These are phyloP conservation scores for Cotesia vestalis DNA, from an alignment of 1,140 invertebrate species.

Conservation along the genomic window DNA sequence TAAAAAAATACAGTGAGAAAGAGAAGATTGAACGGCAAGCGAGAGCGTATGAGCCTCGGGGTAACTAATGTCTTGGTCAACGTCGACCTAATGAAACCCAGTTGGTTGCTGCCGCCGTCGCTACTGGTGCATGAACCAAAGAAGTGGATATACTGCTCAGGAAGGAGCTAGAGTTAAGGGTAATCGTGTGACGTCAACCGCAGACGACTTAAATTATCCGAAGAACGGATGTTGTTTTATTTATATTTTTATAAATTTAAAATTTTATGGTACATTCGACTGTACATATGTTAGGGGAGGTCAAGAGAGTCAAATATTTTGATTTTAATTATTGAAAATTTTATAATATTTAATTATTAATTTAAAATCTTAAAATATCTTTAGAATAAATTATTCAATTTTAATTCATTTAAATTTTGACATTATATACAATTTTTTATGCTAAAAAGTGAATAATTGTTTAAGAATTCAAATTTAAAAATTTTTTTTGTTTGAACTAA, in stretches of 20 bases:
- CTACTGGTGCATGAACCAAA: neutral
- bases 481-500: neutral
- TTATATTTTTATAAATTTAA: neutral
- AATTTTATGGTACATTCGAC: no score
- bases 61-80: constrained; percentile 30
- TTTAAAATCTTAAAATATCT: no score
- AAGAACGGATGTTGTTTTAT: constrained; percentile 30
- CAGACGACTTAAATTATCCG: constrained; percentile 35
- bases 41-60: constrained; percentile 11
- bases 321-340: no score
- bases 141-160: no score
- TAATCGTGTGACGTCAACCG: constrained; percentile 30
- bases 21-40: neutral
- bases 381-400: no score
- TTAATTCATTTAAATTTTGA: no score
- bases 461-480: no score
- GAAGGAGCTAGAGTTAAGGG: constrained; percentile 3
- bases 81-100: constrained; percentile 18
- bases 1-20: neutral
- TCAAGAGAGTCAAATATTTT: neutral
- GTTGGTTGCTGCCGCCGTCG: neutral
- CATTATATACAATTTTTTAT: no score
- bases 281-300: neutral
- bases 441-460: no score
- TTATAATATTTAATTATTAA: neutral